Base-by-base conservation (phyloP, 1,140 invertebrate genomes). In the Wasmannia auropunctata region DNA sequence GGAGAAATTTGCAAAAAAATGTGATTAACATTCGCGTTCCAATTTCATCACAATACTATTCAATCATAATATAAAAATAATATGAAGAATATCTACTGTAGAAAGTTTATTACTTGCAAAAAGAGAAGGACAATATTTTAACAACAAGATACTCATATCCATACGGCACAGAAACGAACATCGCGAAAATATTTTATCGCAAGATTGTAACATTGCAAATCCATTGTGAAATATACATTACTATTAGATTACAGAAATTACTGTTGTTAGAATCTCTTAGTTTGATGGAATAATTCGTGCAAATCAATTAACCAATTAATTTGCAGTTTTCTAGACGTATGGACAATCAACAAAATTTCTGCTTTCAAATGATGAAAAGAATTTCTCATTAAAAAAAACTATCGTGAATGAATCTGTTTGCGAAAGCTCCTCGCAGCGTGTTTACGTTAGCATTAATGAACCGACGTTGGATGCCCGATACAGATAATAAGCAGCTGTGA, bases 401-500 rank as follows among this genome's bases (percentile, higher is more conserved):
- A 0, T 1, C 7, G 6, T 67, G 28, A 63, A 67, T 67, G n/a
- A 79, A 79, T 22, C 19, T 8, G 14, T 60, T 28, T 49, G n/a
- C 11, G 5, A n/a, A 37, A 62, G 19, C 19, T n/a, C 34, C 10
- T 28, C 16, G 16, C 34, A 14, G 28, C 28, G 19, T 79, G n/a
- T 79, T 65, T 51, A 62, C 11, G 0, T 40, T 65, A 4, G 14
- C 14, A 37, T 51, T 79, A 65, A 79, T 80, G 8, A 67, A 8
- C 22, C n/a, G 8, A 65, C 10, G n/a, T 14, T 65, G 10, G n/a
- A 76, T 19, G 8, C 3, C 16, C 25, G 34, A 58, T 28, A 28
- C 25, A 62, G 62, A 77, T 63, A 80, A 80, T 79, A 54, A 80
- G 28, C 43, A 65, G 62, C 22, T 80, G 37, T n/a, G 31, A 80